phyloP scores from a whole-genome alignment of 2,888 invertebrate species.

The Noctua pronuba region DNA sequence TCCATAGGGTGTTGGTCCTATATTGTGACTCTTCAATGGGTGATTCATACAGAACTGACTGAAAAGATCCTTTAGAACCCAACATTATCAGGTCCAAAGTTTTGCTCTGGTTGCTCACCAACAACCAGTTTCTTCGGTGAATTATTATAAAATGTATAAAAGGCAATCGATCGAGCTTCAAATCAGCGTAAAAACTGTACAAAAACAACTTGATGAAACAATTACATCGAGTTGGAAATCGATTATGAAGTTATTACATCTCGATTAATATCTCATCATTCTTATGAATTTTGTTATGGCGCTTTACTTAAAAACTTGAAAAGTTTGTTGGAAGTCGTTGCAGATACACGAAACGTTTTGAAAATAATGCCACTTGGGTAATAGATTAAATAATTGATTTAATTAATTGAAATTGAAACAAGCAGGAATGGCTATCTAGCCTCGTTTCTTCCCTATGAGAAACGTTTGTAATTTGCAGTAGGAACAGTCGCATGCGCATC shows the following conservation, averaged over 20 bases:
- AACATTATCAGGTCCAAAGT: neutral
- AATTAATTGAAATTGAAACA: neutral
- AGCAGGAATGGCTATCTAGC: neutral
- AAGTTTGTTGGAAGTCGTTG: neutral
- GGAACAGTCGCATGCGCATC: no score
- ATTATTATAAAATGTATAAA: neutral
- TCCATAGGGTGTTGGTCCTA: no score
- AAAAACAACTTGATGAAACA: constrained; percentile 27
- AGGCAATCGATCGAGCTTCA: neutral
- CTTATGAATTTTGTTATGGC: neutral
- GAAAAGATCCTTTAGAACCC: neutral
- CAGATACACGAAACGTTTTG: neutral
- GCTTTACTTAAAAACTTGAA: neutral
- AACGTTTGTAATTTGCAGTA: neutral
- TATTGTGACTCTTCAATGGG: neutral
- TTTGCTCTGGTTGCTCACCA: neutral
- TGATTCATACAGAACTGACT: neutral
- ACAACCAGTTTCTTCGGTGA: constrained; percentile 20
- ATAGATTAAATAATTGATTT: neutral
- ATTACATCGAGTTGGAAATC: constrained; percentile 41
- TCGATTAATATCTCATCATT: constrained; percentile 20
- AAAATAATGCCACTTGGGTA: neutral
- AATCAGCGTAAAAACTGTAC: neutral
- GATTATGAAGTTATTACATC: constrained; percentile 28
- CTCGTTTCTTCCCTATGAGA: neutral